Evolutionary conservation across 1,140 invertebrate species (phyloP).

Genomic region (Drosophila littoralis): DNA sequence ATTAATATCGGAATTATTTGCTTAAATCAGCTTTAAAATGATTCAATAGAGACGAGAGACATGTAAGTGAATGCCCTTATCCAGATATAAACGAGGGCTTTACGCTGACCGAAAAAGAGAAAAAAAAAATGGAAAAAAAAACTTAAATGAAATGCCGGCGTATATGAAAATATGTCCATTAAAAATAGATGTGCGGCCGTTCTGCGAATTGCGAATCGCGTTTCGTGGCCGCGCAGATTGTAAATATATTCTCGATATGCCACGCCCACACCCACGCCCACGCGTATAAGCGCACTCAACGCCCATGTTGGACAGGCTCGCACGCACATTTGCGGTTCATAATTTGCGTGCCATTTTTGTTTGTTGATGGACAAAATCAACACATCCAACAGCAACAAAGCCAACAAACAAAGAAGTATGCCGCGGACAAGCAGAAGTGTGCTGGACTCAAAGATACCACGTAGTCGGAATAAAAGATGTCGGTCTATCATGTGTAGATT

Average conservation of each 20-base stretch:
- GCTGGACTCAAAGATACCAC: not conserved
- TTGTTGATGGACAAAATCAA: slow-evolving; percentile 82
- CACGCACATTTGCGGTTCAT: slow-evolving; percentile 81
- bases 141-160: slow-evolving; percentile 27
- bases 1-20: too few species aligned
- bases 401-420: slow-evolving; percentile 2
- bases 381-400: slow-evolving; percentile 49
- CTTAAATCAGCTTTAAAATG: not conserved
- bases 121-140: not conserved
- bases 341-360: slow-evolving; percentile 80
- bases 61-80: not conserved
- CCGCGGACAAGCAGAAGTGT: too few species aligned
- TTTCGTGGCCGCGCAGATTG: slow-evolving; percentile 32
- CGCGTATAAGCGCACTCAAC: not conserved
- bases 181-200: slow-evolving; percentile 74
- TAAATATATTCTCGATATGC: slow-evolving; percentile 38
- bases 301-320: slow-evolving; percentile 19
- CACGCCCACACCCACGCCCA: slow-evolving; percentile 23
- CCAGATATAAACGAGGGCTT: not conserved
- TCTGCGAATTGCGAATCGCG: slow-evolving; percentile 31
- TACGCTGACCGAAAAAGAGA: not conserved
- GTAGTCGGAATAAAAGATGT: not conserved
- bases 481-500: too few species aligned
- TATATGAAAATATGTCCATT: slow-evolving; percentile 70
- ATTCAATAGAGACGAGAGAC: not conserved